These are phyloP conservation scores for Mohoua ochrocephala DNA, from an alignment of 2,113 vertebrate species.

Conservation along the genomic window DNA sequence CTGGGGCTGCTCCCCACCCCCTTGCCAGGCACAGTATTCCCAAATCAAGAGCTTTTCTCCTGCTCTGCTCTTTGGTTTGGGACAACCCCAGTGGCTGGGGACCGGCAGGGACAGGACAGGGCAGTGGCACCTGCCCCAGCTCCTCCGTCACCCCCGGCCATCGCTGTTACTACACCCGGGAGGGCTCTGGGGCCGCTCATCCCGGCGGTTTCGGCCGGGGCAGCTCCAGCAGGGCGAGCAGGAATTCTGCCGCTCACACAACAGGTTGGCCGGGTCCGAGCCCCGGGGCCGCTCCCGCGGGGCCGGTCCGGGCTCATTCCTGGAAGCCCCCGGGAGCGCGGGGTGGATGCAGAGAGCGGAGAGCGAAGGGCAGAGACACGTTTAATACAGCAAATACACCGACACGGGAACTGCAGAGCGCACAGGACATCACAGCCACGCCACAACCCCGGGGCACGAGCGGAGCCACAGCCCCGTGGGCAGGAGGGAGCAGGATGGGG, in stretches of 20 bases:
- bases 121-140: not conserved
- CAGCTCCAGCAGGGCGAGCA: not conserved
- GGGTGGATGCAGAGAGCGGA: not conserved
- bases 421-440: not conserved
- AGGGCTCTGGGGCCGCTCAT: not conserved
- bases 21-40: rapidly evolving
- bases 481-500: not conserved
- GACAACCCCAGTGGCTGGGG: not conserved
- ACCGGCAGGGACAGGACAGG: not conserved
- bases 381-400: not conserved
- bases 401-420: not conserved
- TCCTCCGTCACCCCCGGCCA: not conserved
- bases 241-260: not conserved
- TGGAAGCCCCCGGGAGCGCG: not conserved
- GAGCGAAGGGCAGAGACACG: not conserved
- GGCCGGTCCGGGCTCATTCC: conserved; percentile 10
- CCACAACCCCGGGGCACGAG: not conserved
- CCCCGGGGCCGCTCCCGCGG: not conserved
- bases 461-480: not conserved
- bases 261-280: not conserved
- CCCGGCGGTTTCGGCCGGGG: not conserved
- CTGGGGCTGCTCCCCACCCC: not conserved
- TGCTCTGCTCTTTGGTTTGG: not conserved
- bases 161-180: not conserved
- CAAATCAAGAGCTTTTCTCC: not conserved